Base-by-base conservation (phyloP, 2,797 vertebrate genomes). In the Sebastes steindachneri region DNA sequence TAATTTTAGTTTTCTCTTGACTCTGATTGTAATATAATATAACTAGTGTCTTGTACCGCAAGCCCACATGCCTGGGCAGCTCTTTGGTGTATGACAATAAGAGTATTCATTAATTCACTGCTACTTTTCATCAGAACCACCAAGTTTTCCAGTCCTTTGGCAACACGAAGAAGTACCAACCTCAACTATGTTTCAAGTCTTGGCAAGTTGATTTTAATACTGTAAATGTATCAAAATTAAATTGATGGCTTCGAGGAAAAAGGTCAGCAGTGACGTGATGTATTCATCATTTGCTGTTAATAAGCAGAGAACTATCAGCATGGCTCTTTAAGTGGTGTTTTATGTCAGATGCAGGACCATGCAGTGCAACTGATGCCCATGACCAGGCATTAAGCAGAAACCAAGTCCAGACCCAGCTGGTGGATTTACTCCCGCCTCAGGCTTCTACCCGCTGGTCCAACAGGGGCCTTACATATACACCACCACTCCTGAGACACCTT, bases 391-490 rank as follows among this genome's bases (percentile, higher is more conserved):
- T 25, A 41, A 69, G 55, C 35, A 77, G 77, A 75, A 57, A 62
- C 65, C 55, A 67, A 37, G 84, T 77, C 75, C 63, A 59, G 82
- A 72, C 82, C 75, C 90, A 90, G 90, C 87, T 89, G 82, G 83
- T 89, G 77, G 79, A 74, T 77, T 78, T 48, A 87, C 75, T 88
- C 54, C 65, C 68, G 78, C 80, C 84, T 83, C 76, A 66, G 90
- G 90, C 87, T 63, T 83, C 67, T 17, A 17, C 72, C 58, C 12
- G 1, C 25, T 0, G 1, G 77, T 62, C 69, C 41, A 26, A 65
- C 60, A 58, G 78, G 48, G 54, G 51, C 66, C 57, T 65, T 5
- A 9, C 35, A 75, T 21, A 65, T 53, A 53, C 68, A 66, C 23
- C 72, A 11, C 9, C 75, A 51, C 71, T 77, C 65, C 58, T 21